A percentile compares a stretch with the other conserved stretches of the same genome.
Conservation (phyloP, 2,888 invertebrate genomes). For the Hololepta plana region DNA sequence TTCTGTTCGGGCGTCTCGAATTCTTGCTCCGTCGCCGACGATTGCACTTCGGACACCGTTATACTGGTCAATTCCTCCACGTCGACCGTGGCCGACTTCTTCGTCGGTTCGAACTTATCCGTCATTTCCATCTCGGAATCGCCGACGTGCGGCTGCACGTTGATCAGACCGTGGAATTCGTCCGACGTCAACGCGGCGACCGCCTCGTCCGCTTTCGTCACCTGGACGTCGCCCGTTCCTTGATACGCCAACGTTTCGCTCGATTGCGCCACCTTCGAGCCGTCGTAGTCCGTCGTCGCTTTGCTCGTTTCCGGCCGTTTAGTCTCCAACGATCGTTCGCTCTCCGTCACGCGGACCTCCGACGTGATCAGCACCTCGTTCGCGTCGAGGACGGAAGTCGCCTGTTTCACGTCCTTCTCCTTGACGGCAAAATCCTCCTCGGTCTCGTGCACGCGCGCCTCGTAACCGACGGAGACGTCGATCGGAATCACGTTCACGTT, state of each 20-base stretch:
- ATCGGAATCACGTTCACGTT: conserved; percentile 17
- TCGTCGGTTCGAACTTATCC: conserved; percentile 27
- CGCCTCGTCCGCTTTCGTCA: conserved; percentile 14
- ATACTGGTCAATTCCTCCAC: conserved; percentile 37
- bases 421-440: conserved; percentile 15
- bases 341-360: no score
- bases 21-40: no score
- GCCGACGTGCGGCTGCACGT: conserved; percentile 15
- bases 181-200: conserved; percentile 18
- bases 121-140: conserved; percentile 21
- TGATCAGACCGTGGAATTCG: conserved; percentile 23
- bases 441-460: conserved; percentile 21
- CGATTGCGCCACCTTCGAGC: conserved; percentile 27
- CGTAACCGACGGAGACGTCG: conserved; percentile 19
- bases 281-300: conserved; percentile 20
- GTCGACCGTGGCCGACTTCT: conserved; percentile 31
- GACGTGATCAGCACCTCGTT: no score
- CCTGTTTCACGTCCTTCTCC: no score
- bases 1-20: conserved; percentile 28
- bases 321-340: neutral
- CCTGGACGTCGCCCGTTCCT: conserved; percentile 9
- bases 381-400: no score
- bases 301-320: conserved; percentile 14
- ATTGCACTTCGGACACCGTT: no score
- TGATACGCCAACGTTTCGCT: conserved; percentile 14